Conservation (phyloP, 2,797 vertebrate species). For the Nothura maculosa region DNA sequence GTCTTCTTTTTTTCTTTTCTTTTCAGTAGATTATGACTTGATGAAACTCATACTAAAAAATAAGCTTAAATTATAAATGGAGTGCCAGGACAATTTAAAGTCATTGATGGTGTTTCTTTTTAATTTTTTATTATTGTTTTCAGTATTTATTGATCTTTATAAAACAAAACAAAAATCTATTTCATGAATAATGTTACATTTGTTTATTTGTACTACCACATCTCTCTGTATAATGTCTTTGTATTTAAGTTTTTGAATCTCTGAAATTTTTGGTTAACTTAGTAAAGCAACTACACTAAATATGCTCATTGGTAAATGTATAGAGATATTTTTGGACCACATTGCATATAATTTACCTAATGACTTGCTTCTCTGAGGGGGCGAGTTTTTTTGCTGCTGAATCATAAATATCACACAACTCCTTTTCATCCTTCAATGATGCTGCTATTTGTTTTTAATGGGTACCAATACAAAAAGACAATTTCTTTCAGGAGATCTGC, state of each 20-base stretch:
- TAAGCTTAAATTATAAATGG: background rate
- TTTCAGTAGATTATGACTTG: background rate
- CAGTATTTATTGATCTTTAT: constrained; percentile 43
- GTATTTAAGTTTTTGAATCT: constrained; percentile 26
- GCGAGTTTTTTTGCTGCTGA: background rate
- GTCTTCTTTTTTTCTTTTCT: constrained; percentile 7
- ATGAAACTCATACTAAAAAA: background rate
- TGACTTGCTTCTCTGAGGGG: background rate
- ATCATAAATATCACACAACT: background rate
- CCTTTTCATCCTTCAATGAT: background rate
- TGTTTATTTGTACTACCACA: background rate
- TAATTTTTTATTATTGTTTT: background rate
- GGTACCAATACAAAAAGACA: background rate
- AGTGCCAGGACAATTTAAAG: background rate
- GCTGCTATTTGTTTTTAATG: background rate
- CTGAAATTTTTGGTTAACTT: constrained; percentile 28
- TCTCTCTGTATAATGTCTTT: background rate
- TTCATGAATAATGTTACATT: background rate
- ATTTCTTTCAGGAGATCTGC: background rate
- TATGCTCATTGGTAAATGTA: background rate
- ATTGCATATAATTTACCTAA: background rate
- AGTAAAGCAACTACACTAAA: background rate
- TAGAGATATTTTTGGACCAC: background rate
- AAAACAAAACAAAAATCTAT: background rate
- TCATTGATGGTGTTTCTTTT: background rate